Evolutionary conservation across 2,113 vertebrate genomes (phyloP).

Genomic region (Thunnus thynnus): DNA sequence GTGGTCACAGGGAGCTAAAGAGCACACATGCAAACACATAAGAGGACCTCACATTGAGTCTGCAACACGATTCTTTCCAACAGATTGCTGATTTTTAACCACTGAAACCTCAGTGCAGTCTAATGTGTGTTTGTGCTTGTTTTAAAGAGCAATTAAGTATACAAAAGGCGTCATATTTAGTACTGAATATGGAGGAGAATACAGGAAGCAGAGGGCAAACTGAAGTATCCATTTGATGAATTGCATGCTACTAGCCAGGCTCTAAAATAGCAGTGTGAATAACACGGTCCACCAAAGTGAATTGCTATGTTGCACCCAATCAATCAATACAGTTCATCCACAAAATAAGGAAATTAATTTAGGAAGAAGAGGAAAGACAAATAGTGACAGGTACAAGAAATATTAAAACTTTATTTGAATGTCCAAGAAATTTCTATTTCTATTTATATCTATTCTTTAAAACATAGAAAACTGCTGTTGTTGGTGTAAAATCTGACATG

Average conservation of each 20-base stretch:
- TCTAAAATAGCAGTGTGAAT: conserved; percentile 11
- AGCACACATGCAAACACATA: conserved; percentile 63
- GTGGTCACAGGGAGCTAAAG: conserved; percentile 59
- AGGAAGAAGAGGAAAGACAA: not conserved
- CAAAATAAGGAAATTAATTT: not conserved
- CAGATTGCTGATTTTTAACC: conserved; percentile 70
- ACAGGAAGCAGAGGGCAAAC: conserved; percentile 34
- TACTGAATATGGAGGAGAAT: conserved; percentile 35
- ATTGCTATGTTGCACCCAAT: conserved; percentile 1
- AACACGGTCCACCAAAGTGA: not conserved
- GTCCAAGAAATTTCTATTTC: too few relatives aligned
- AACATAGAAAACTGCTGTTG: not conserved
- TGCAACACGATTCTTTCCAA: conserved; percentile 57
- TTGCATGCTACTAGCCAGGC: not conserved
- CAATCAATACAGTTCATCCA: not conserved
- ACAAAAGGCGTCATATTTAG: conserved; percentile 57
- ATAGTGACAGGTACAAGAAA: not conserved
- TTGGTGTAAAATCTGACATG: not conserved
- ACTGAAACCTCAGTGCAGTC: conserved; percentile 58
- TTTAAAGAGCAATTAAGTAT: conserved; percentile 74
- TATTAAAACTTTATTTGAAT: not conserved
- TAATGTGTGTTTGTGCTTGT: conserved; percentile 73
- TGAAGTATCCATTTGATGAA: conserved; percentile 34
- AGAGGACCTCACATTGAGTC: conserved; percentile 78
- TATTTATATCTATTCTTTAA: not conserved